Percentiles rank a stretch among this genome's conserved stretches.
Conservation (phyloP, 2,888 invertebrate species). For the Linnaemya tessellans region DNA sequence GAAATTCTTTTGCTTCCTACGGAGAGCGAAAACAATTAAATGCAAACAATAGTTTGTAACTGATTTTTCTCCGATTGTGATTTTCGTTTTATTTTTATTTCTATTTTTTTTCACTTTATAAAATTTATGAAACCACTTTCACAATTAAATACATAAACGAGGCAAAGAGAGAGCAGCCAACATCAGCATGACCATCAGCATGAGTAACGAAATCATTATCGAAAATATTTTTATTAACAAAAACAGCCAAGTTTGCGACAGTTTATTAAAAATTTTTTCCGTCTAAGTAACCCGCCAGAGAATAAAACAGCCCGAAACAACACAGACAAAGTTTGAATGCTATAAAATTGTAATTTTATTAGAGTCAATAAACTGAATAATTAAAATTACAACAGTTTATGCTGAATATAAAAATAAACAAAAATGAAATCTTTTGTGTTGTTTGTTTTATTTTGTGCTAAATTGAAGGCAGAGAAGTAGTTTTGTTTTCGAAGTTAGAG, state of each 20-base stretch:
- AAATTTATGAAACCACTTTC: background rate
- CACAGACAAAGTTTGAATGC: background rate
- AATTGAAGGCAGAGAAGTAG: too few species aligned
- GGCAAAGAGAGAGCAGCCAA: background rate
- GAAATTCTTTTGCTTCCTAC: background rate
- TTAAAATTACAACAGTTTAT: background rate
- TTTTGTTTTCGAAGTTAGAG: too few species aligned
- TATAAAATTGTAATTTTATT: background rate
- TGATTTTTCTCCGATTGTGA: background rate
- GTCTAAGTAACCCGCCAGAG: background rate
- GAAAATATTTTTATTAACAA: background rate
- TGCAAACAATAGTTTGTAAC: background rate
- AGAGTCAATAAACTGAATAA: background rate
- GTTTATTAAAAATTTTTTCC: background rate
- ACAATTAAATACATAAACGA: background rate
- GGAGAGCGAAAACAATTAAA: background rate
- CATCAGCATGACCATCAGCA: background rate
- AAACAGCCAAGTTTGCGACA: background rate
- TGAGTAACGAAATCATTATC: background rate
- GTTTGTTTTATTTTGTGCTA: background rate
- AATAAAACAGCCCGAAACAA: background rate
- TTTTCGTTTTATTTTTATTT: background rate
- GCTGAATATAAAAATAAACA: background rate
- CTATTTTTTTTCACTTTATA: background rate
- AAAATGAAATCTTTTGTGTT: background rate